Base-by-base conservation (phyloP, 2,113 vertebrate species). In the Odocoileus virginianus region DNA sequence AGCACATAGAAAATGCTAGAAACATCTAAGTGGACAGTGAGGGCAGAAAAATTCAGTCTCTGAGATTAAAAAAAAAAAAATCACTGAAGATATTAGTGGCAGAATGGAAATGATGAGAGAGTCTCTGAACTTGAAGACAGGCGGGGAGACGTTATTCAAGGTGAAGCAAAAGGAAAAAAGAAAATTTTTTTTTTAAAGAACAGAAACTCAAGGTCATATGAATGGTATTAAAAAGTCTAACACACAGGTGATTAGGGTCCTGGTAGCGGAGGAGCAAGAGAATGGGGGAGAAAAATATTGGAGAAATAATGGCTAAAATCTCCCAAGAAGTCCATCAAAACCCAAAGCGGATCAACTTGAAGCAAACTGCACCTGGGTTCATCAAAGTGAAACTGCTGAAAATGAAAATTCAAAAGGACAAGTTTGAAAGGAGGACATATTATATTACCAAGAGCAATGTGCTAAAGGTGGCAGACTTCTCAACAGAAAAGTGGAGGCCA, bases 381-480 rank as follows among this genome's bases (percentile, higher is more conserved):
- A 21, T 36, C 91, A 7, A 27, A 8, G 43, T 60, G 50, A 71
- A 27, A 14, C 0, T 3, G 13, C 40, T 43, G 67, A 58, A 60
- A 55, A 89, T 1, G 16, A 78, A 76, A 25, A 67, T 17, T 9
- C 3, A 19, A 25, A 82, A n/a, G 7, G 45, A 57, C 43, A 30
- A 33, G 25, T n/a, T 23, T 2, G 17, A 40, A 64, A 64, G 47
- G 78, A 90, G 8, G 36, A 40, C 9, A 12, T 8, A 12, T 2
- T 0, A 0, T 2, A 0, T 3, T 1, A 6, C 2, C 17, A 74
- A 28, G n/a, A 30, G 3, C 0, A 2, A 8, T 1, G 33, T 3
- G 3, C 8, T 0, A 14, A 36, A 3, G 1, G 1, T 0, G 23
- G 17, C n/a, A 25, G 57, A 50, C 55, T 8, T 57, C 64, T 27